Percentiles rank a stretch among this genome's conserved stretches.
Conservation (phyloP, 30 jellyfish, hydroid and myxozoan species). For the Mastigias papua region DNA sequence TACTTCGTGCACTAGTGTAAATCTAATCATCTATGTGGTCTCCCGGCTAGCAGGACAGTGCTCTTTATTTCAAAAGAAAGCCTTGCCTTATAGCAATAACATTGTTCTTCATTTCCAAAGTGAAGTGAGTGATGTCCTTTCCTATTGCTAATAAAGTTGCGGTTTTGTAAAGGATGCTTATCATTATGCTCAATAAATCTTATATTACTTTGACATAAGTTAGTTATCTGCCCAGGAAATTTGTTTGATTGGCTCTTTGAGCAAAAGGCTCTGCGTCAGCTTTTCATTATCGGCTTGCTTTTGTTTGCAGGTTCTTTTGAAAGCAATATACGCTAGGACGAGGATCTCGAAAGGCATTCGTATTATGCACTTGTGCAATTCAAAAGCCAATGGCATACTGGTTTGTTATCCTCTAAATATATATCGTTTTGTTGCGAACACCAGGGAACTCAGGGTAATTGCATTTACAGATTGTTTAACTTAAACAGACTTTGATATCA, state of each 20-base stretch:
- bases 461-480: not conserved
- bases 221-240: slow-evolving; percentile 2
- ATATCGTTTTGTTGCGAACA: not conserved
- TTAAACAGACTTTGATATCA: not conserved
- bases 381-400: not conserved
- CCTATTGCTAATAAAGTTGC: not conserved
- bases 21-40: not conserved
- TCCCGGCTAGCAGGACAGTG: not conserved
- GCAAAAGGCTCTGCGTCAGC: not conserved
- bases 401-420: not conserved
- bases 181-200: not conserved
- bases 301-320: not conserved
- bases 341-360: not conserved
- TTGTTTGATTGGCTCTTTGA: not conserved
- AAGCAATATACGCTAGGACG: not conserved
- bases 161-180: not conserved
- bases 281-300: not conserved
- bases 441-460: slow-evolving; percentile 3
- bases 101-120: not conserved
- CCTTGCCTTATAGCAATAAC: not conserved
- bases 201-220: not conserved
- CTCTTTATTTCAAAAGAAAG: not conserved
- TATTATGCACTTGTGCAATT: not conserved
- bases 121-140: not conserved
- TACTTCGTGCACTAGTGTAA: not conserved